phyloP scores from a whole-genome alignment of 1,140 invertebrate species.

The Cotesia chilonis region DNA sequence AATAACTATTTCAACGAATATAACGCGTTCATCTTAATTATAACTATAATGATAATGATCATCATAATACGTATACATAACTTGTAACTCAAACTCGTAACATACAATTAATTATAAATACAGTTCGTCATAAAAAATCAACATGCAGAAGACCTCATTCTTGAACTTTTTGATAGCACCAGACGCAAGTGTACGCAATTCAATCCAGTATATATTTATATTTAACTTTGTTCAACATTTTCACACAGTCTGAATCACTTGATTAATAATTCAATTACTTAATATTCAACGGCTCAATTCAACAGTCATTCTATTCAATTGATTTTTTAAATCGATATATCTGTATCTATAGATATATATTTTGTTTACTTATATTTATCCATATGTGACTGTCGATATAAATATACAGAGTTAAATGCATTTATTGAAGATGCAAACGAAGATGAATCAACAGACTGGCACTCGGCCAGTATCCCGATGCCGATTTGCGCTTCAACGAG shows the following conservation, averaged over 20 bases:
- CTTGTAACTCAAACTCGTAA: too few relatives aligned
- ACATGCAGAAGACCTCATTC: not conserved
- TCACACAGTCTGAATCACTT: slow-evolving; percentile 11
- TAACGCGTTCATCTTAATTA: too few relatives aligned
- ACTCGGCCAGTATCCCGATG: not conserved
- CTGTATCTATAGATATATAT: not conserved
- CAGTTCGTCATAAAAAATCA: too few relatives aligned
- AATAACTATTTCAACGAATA: too few relatives aligned
- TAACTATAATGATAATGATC: too few relatives aligned
- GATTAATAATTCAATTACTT: not conserved
- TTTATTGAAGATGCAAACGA: slow-evolving; percentile 14
- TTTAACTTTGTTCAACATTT: not conserved
- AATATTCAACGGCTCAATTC: not conserved
- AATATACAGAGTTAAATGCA: slow-evolving; percentile 7
- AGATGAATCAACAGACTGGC: slow-evolving; percentile 16
- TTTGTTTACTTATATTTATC: not conserved
- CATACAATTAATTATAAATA: not conserved
- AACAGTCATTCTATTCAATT: slow-evolving; percentile 3
- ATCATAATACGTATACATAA: too few relatives aligned
- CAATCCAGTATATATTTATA: not conserved
- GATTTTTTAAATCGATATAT: not conserved
- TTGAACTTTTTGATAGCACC: slow-evolving; percentile 8
- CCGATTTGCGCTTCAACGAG: slow-evolving; percentile 1
- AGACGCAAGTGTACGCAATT: too few relatives aligned
- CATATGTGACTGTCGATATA: not conserved